Conservation (phyloP, 1,140 invertebrate species). For the Meloidogyne chitwoodi region DNA sequence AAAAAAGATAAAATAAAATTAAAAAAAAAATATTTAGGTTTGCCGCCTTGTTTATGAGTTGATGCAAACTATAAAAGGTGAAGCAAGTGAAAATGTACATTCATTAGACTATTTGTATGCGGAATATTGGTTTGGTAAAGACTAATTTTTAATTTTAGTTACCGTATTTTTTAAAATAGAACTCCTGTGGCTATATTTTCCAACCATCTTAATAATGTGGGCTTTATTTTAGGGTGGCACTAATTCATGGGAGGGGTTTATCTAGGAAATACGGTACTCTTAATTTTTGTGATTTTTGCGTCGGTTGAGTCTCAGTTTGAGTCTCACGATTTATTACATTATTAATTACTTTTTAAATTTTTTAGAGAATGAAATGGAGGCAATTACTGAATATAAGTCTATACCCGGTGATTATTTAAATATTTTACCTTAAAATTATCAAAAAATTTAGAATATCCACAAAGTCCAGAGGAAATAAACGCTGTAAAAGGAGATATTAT, state of each 20-base stretch:
- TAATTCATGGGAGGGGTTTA: too few relatives aligned
- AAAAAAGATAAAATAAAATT: not conserved
- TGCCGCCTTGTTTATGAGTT: constrained; percentile 58
- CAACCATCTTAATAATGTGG: too few relatives aligned
- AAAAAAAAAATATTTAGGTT: constrained; percentile 32
- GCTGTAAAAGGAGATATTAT: not conserved
- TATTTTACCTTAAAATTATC: not conserved
- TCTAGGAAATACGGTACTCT: too few relatives aligned
- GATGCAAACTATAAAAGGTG: constrained; percentile 49
- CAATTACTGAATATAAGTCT: not conserved
- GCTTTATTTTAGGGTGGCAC: too few relatives aligned
- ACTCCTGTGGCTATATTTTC: too few relatives aligned
- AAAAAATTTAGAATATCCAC: not conserved
- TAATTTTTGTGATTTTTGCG: too few relatives aligned
- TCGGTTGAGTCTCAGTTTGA: too few relatives aligned
- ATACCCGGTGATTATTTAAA: not conserved
- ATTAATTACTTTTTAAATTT: too few relatives aligned
- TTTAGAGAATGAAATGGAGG: not conserved
- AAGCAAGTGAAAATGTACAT: constrained; percentile 53
- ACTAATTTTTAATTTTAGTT: too few relatives aligned
- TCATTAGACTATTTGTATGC: constrained; percentile 59
- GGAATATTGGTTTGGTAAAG: not conserved
- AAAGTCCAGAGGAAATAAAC: not conserved
- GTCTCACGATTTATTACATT: too few relatives aligned
- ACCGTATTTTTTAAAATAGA: too few relatives aligned